Evolutionary conservation across 2,888 invertebrate species (phyloP), one percentile per base, ranked within the genome.

Genomic region (Rhamphomyia laevipes): DNA sequence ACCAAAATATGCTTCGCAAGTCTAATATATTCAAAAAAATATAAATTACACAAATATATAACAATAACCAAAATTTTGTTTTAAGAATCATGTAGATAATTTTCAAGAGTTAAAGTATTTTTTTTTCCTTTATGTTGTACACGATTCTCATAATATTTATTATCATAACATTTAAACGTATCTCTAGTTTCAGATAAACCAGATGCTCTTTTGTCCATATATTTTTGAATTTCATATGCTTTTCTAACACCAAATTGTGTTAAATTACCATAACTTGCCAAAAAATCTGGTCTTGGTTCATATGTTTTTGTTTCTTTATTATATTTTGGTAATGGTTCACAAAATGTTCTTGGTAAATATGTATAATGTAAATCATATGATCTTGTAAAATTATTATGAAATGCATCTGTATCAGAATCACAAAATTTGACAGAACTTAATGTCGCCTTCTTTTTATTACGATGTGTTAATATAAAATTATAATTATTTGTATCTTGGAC

Each of bases 381-480:
- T n/a, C 45, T 41, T 3, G 51, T 51, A 45, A 51, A 45, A 30
- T 51, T 51, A 6, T 45, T 33, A n/a, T 38, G 27, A 17, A 47
- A 51, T 23, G 44, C 47, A 27, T 35, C 23, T 13, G 40, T 45
- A 27, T 41, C 31, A 4, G 47, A 12, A 2, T 47, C n/a, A 27
- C 23, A 27, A 27, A 27, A 27, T 13, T 47, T 47, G 6, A 51
- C 43, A 11, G n/a, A 23, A 41, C 41, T 40, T 16, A 2, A 41
- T 4, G 7, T 13, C 10, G 13, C 7, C 2, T 17, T 17, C 6
- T 17, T 7, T 7, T 30, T 41, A 15, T 46, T 46, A 27, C 23
- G 23, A 27, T 27, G 23, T 27, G 23, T 27, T 27, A 27, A 27
- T 27, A 27, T 27, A 27, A 27, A 27, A 27, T 27, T 27, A 27